phyloP scores from a whole-genome alignment of 1,140 invertebrate genomes.

The Berghia stephanieae region DNA sequence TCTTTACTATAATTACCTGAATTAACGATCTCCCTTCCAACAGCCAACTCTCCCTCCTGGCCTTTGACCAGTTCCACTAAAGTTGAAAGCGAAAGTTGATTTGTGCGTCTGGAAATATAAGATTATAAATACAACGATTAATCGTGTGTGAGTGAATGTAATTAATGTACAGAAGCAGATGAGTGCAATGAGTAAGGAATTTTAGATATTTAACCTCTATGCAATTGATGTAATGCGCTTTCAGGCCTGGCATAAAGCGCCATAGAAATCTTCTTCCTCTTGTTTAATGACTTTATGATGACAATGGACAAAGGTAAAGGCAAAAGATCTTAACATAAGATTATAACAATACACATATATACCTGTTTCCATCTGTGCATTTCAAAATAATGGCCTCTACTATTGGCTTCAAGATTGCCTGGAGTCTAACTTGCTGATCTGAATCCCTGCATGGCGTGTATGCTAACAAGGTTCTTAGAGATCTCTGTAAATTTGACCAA shows the following conservation, averaged over 20 bases:
- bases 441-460: slow-evolving; percentile 61
- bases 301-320: too few species aligned
- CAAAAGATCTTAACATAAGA: neutral
- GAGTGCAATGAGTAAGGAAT: neutral
- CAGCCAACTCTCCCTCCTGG: slow-evolving; percentile 67
- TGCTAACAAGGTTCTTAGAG: slow-evolving; percentile 64
- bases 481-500: slow-evolving; percentile 53
- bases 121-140: neutral
- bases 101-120: slow-evolving; percentile 57
- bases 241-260: too few species aligned
- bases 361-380: slow-evolving; percentile 69
- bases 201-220: neutral
- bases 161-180: neutral
- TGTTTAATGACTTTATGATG: too few species aligned
- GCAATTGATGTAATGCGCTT: too few species aligned
- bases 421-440: slow-evolving; percentile 59
- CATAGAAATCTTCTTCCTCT: too few species aligned
- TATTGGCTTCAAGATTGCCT: slow-evolving; percentile 65
- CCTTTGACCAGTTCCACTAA: slow-evolving; percentile 67
- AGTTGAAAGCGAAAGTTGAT: slow-evolving; percentile 67
- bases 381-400: slow-evolving; percentile 67
- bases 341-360: slow-evolving; percentile 8
- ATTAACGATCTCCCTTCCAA: slow-evolving; percentile 64
- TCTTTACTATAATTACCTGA: too few species aligned
- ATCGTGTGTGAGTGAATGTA: neutral